Evolutionary conservation across 2,113 vertebrate genomes (phyloP).

Genomic region (Cranoglanis bouderius): DNA sequence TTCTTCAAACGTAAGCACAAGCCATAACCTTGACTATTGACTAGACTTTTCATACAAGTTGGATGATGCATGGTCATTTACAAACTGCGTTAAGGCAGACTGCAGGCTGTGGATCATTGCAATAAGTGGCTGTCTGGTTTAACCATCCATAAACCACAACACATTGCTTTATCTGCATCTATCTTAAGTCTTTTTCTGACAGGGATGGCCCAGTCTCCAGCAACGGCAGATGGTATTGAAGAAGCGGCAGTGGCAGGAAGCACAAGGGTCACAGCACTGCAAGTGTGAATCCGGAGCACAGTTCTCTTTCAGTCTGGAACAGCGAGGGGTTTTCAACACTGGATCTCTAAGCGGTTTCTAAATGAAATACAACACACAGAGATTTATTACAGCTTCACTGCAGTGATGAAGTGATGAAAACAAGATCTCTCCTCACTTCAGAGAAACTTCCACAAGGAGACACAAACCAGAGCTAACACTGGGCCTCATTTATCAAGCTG

Average conservation of each 20-base stretch:
- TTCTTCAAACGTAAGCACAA: neutral
- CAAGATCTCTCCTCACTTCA: neutral
- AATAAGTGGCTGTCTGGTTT: neutral
- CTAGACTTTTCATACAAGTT: neutral
- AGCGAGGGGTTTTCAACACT: conserved; percentile 58
- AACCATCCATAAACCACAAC: neutral
- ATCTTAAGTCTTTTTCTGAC: conserved; percentile 44
- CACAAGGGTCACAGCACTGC: conserved; percentile 74
- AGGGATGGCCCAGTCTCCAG: conserved; percentile 65
- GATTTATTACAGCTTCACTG: neutral
- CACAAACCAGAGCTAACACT: neutral
- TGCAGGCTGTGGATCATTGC: neutral
- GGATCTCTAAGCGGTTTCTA: conserved; percentile 69
- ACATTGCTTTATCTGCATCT: neutral
- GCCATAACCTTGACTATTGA: neutral
- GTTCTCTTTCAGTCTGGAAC: conserved; percentile 66
- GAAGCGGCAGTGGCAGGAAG: conserved; percentile 75
- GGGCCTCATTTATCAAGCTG: neutral
- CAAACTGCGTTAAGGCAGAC: neutral
- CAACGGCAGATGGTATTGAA: conserved; percentile 79
- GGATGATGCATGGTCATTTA: neutral
- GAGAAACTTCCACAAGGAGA: neutral
- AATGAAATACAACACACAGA: conserved; percentile 24
- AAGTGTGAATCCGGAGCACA: conserved; percentile 60
- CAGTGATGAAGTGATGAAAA: neutral